Conservation (phyloP, 2,797 vertebrate species). For the Diplodus puntazzo region DNA sequence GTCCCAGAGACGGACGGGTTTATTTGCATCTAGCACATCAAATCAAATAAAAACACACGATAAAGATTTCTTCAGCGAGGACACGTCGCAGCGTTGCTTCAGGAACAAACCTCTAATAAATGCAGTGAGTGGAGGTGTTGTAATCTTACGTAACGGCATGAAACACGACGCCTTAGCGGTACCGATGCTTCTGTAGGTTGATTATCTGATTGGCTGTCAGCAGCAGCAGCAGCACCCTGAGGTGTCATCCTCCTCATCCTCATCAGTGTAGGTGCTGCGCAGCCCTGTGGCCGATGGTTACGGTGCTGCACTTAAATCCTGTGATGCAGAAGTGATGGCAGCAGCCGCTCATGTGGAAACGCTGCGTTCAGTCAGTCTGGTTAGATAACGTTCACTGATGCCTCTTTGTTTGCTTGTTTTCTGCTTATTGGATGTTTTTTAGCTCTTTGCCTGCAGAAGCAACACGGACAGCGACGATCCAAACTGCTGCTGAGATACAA, state of each 20-base stretch:
- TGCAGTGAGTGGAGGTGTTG: conserved; percentile 9
- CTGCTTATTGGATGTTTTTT: conserved; percentile 48
- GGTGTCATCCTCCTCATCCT: conserved; percentile 19
- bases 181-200: background rate
- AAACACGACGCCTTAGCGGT: conserved; percentile 4
- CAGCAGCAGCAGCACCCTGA: conserved; percentile 18
- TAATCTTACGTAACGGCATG: conserved; percentile 5
- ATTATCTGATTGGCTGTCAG: conserved; percentile 41
- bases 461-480: background rate
- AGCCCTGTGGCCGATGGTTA: conserved; percentile 36
- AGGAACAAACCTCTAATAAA: background rate
- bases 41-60: too few relatives aligned
- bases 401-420: conserved; percentile 67
- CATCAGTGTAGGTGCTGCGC: conserved; percentile 46
- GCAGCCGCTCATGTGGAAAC: conserved; percentile 70
- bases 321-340: conserved; percentile 70
- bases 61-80: too few relatives aligned
- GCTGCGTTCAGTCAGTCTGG: conserved; percentile 57
- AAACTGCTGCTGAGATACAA: background rate
- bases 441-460: conserved; percentile 33
- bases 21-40: too few relatives aligned
- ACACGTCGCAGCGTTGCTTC: too few relatives aligned
- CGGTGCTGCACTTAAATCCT: conserved; percentile 46
- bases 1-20: too few relatives aligned
- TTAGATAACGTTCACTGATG: conserved; percentile 67